Evolutionary conservation across 1,140 invertebrate genomes (phyloP).

Genomic region (Cataglyphis hispanica): DNA sequence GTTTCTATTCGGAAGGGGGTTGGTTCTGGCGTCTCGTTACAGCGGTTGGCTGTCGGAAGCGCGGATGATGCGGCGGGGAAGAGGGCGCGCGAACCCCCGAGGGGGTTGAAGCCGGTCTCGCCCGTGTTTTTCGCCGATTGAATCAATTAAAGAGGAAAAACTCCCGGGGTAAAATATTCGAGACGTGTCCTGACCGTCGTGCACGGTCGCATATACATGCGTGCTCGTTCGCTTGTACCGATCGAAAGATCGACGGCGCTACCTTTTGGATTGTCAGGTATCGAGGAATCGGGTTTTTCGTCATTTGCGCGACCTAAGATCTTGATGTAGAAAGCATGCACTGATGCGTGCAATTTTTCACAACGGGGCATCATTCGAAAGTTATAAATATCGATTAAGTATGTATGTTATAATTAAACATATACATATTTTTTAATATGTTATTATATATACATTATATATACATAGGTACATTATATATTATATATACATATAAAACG

Average conservation of each 20-base stretch:
- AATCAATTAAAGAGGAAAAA: conserved; percentile 79
- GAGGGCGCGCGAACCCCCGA: conserved; percentile 70
- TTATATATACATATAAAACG: background rate
- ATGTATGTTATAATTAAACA: no score
- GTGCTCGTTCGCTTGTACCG: conserved; percentile 60
- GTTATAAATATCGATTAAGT: background rate
- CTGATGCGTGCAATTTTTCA: conserved; percentile 33
- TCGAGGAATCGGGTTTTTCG: conserved; percentile 46
- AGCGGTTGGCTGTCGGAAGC: conserved; percentile 76
- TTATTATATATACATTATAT: background rate
- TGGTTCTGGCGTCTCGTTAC: conserved; percentile 76
- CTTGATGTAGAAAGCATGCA: conserved; percentile 10
- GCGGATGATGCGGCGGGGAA: conserved; percentile 69
- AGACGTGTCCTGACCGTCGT: conserved; percentile 75
- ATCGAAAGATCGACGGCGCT: conserved; percentile 63
- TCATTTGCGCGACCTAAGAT: conserved; percentile 46
- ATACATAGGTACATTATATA: no score
- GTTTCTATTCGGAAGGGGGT: conserved; percentile 74
- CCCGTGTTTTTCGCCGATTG: conserved; percentile 79
- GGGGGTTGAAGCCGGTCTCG: conserved; percentile 71
- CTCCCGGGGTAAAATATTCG: conserved; percentile 77
- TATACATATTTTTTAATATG: background rate
- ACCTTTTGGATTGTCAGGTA: conserved; percentile 59
- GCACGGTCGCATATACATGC: conserved; percentile 57
- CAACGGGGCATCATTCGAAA: background rate